These are phyloP conservation scores for Zosterops japonicus DNA, from an alignment of 2,113 vertebrate species.

Conservation along the genomic window DNA sequence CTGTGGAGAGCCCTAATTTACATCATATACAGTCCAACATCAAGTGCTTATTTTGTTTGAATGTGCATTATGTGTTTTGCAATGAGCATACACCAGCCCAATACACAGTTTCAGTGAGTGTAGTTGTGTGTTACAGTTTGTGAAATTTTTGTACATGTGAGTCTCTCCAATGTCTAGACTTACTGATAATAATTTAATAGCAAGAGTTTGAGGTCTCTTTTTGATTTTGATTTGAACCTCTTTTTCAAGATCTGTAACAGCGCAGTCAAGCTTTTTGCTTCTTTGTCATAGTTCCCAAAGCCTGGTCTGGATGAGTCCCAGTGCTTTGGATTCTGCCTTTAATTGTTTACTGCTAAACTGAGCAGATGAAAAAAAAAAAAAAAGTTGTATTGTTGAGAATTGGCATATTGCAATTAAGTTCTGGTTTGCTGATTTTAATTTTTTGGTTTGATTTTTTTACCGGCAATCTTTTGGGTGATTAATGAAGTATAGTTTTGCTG, in stretches of 20 bases:
- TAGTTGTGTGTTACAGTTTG: neutral
- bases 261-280: neutral
- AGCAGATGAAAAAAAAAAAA: neutral
- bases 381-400: neutral
- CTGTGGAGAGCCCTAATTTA: neutral
- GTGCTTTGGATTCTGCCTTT: neutral
- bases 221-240: neutral
- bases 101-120: neutral
- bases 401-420: neutral
- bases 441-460: neutral
- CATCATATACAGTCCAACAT: neutral
- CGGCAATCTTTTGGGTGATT: neutral
- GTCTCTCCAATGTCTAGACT: neutral
- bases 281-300: neutral
- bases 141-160: neutral
- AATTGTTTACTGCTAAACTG: neutral
- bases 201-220: neutral
- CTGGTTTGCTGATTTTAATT: neutral
- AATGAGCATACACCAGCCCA: neutral
- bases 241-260: neutral
- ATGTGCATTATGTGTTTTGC: neutral
- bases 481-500: neutral
- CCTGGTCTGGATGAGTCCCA: neutral
- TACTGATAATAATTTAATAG: neutral
- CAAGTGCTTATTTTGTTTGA: neutral